Evolutionary conservation across 2,797 vertebrate genomes (phyloP), one percentile per base, ranked within the genome.

Genomic region (Percopsis omiscomaycus): DNA sequence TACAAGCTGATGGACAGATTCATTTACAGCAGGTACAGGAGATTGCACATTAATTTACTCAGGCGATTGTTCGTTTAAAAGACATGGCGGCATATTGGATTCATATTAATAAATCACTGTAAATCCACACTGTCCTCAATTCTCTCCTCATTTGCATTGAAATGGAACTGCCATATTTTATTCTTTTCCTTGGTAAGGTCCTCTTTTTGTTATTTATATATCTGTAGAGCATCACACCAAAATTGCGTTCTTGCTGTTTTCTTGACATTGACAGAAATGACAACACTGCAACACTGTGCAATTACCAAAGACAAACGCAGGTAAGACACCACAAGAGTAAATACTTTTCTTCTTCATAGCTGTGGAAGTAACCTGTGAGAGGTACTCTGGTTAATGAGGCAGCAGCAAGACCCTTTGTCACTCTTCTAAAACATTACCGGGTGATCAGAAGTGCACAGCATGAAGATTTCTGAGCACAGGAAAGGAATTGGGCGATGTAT

Each of bases 1-100:
- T 68, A 61, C 64, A 14, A 74, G 64, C 72, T 91, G 88, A 93
- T 75, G 80, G 90, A 91, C 90, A 89, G 77, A 88, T 91, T 89
- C 77, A 89, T 92, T 92, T 89, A 87, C 74, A 74, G 64, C 68
- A 74, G 66, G 76, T 74, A 74, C 73, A 71, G 55, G 37, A 75
- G 78, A 84, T 80, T 68, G 81, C 73, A 82, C 78, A 81, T 88
- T 91, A 88, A 90, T 92, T 91, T 87, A 81, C 71, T 77, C 6
- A 3, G 68, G 72, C 82, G 83, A 78, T 68, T 72, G 80, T 86
- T 87, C 73, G 79, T 47, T 78, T 85, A 83, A 82, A 80, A 84
- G 84, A 87, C 72, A 89, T 84, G 83, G 73, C 54, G 10, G 64
- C 69, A 71, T 59, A 60, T 65, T 66, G 65, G 76, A 82, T 83